Base-by-base conservation (phyloP, 1,140 invertebrate species). In the Macrobrachium nipponense region DNA sequence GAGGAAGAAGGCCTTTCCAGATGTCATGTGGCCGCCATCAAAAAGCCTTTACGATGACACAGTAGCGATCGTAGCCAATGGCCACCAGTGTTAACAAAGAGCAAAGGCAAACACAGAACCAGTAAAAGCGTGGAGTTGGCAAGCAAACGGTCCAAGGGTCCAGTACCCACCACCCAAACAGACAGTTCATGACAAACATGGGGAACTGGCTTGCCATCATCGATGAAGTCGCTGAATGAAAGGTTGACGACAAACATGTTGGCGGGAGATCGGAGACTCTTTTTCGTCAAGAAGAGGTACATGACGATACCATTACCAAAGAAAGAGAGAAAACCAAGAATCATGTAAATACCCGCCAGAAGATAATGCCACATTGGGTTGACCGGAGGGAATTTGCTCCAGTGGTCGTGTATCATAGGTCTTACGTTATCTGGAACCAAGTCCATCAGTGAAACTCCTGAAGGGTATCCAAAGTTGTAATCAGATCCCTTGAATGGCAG, bases 211-310 rank as follows among this genome's bases (percentile, higher is more conserved):
- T 87, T 36, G 68, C 17, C 70, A 89, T 89, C 95, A 97, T 97
- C 61, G n/a, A 94, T 91, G 90, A 97, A 97, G 90, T 98, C 96
- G 10, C 95, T 96, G 91, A 97, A 94, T 11, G 96, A 96, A 89
- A 97, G 92, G 91, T 97, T 97, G 72, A 97, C 93, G 17, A 97
- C 94, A 44, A 97, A 92, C 82, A 97, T 91, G 91, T 97, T 97
- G 80, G 96, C 96, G 18, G 96, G 96, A 23, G 95, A 96, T 88
- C 95, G 93, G 3, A 97, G 93, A 68, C 92, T 92, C 91, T 95
- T 96, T 0, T 95, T 96, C 5, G 94, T 93, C 20, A 93, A 92
- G 91, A 97, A 97, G 87, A 97, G 95, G 91, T 95, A 97, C 81
- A 97, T 92, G 60, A 97, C 96, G 92, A 97, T 94, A 51, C 95